A percentile compares a stretch with the other conserved stretches of the same genome.
Evolutionary conservation across 1,140 invertebrate genomes (phyloP).

Genomic region (Drosophila lini): DNA sequence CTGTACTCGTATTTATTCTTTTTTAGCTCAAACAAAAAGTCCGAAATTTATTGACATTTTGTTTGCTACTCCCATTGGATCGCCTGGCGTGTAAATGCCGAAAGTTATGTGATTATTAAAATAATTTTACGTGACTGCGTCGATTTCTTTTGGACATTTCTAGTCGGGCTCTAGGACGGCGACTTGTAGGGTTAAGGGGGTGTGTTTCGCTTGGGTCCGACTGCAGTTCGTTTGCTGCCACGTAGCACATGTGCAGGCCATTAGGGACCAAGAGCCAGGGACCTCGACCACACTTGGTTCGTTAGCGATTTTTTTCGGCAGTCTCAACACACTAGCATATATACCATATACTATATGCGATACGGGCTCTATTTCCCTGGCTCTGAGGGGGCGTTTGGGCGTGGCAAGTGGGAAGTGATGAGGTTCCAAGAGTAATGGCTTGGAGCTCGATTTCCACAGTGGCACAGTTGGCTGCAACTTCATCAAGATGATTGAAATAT

Average conservation of each 20-base stretch:
- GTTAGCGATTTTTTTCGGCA: conserved; percentile 71
- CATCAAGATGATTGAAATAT: conserved; percentile 54
- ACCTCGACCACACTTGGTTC: conserved; percentile 71
- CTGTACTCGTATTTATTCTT: conserved; percentile 15
- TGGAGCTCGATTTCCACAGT: conserved; percentile 39
- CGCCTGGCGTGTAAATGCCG: conserved; percentile 77
- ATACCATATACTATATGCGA: conserved; percentile 42
- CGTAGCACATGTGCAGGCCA: conserved; percentile 78
- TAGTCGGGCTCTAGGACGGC: conserved; percentile 3
- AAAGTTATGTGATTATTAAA: conserved; percentile 83
- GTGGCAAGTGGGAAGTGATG: conserved; percentile 18
- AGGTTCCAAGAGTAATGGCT: conserved; percentile 48
- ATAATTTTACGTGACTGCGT: conserved; percentile 82
- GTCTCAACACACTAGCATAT: conserved; percentile 4
- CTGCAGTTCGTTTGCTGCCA: conserved; percentile 77
- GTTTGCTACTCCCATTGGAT: conserved; percentile 63
- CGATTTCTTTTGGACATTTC: conserved; percentile 75
- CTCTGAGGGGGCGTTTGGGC: conserved; percentile 18
- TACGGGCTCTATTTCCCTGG: conserved; percentile 41
- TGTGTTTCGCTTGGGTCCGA: conserved; percentile 23
- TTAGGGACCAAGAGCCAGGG: conserved; percentile 62
- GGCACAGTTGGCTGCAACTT: conserved; percentile 46
- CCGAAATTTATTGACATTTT: conserved; percentile 76
- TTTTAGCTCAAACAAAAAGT: conserved; percentile 31
- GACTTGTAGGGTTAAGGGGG: conserved; percentile 13